These are phyloP conservation scores for Clarias fuscus DNA, from an alignment of 2,797 vertebrate species.

Conservation along the genomic window DNA sequence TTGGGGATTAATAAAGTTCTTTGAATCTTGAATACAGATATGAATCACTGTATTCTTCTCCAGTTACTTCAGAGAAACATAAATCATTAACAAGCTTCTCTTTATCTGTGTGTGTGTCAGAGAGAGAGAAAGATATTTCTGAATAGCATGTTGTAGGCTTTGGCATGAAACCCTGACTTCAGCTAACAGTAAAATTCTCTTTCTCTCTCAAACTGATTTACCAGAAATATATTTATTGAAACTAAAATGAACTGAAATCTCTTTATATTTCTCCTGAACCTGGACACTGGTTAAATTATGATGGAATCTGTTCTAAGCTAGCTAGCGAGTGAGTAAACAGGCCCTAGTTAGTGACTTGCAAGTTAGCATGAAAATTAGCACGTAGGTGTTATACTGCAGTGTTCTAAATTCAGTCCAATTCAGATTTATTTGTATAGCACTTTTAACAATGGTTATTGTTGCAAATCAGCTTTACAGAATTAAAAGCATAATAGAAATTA, in stretches of 20 bases:
- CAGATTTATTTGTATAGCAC: too few relatives aligned
- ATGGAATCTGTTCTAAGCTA: not conserved
- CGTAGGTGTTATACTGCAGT: not conserved
- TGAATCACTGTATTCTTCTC: not conserved
- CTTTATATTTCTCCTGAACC: not conserved
- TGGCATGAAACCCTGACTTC: not conserved
- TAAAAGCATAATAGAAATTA: too few relatives aligned
- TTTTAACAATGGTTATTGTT: too few relatives aligned
- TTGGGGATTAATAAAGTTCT: too few relatives aligned
- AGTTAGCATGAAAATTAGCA: not conserved
- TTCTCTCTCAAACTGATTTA: not conserved
- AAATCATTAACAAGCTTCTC: not conserved
- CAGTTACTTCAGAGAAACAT: slow-evolving; percentile 8
- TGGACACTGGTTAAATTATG: not conserved
- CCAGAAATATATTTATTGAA: not conserved
- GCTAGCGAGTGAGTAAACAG: not conserved
- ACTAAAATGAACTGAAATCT: not conserved
- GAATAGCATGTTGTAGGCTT: too few relatives aligned
- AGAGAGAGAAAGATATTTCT: too few relatives aligned
- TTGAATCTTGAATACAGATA: not conserved
- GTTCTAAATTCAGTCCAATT: too few relatives aligned
- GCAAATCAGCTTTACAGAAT: too few relatives aligned
- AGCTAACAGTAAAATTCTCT: not conserved
- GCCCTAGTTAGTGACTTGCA: not conserved
- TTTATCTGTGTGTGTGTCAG: not conserved